Evolutionary conservation across 2,113 vertebrate species (phyloP).

Genomic region (Nibea albiflora): DNA sequence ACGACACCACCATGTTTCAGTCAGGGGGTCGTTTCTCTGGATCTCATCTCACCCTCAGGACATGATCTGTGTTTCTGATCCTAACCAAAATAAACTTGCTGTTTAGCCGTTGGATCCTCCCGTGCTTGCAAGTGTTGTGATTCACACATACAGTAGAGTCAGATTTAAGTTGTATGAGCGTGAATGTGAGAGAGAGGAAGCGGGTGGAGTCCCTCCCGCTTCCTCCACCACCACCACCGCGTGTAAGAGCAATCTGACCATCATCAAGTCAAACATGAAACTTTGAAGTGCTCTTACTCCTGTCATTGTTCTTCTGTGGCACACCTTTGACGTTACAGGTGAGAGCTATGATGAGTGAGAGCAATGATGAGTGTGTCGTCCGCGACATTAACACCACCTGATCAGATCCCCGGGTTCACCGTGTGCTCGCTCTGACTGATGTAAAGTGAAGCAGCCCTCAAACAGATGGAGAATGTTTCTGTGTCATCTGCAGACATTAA

Average conservation of each 20-base stretch:
- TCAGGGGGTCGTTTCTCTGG: slow-evolving; percentile 51
- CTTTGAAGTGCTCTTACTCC: not conserved
- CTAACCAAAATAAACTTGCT: slow-evolving; percentile 90
- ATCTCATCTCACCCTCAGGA: slow-evolving; percentile 82
- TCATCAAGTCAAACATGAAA: not conserved
- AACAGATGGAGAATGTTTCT: not conserved
- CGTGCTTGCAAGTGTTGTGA: slow-evolving; percentile 78
- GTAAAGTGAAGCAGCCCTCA: not conserved
- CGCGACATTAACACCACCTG: not conserved
- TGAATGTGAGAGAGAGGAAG: not conserved
- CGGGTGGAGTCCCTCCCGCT: no score
- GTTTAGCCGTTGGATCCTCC: slow-evolving; percentile 83
- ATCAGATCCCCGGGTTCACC: slow-evolving; percentile 13
- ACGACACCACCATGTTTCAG: slow-evolving; percentile 61
- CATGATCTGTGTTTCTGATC: slow-evolving; percentile 86
- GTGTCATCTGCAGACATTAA: no score
- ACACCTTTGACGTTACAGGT: not conserved
- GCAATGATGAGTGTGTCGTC: not conserved
- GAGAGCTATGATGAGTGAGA: no score
- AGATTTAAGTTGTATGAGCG: not conserved
- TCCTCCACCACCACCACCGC: no score
- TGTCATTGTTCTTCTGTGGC: not conserved
- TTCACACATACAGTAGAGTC: slow-evolving; percentile 49
- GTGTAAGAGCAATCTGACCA: not conserved
- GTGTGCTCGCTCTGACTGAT: not conserved